These are phyloP conservation scores for Leptinotarsa rubiginosa DNA, from an alignment of 2,888 invertebrate species.

Conservation along the genomic window DNA sequence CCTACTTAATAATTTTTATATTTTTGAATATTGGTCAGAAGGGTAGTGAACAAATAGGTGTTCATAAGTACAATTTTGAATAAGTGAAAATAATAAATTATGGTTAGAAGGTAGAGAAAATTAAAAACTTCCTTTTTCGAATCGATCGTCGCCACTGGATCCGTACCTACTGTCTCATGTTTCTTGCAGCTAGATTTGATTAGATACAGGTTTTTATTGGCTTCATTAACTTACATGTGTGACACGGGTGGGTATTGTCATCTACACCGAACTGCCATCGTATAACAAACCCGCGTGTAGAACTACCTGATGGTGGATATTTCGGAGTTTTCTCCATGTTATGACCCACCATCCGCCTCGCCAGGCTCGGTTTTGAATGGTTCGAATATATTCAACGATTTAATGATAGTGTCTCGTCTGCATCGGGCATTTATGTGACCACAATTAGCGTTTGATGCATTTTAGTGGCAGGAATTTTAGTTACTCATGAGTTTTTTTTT, in stretches of 20 bases:
- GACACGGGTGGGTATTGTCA: conserved; percentile 45
- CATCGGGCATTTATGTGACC: conserved; percentile 12
- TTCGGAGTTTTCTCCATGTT: conserved; percentile 25
- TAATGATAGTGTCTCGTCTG: conserved; percentile 12
- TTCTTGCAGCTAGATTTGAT: conserved; percentile 45
- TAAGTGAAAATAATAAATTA: no score
- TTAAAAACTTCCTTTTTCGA: not conserved
- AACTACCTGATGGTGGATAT: conserved; percentile 37
- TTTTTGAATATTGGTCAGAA: no score
- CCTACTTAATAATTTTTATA: no score
- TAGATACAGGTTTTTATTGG: conserved; percentile 51
- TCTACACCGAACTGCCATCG: conserved; percentile 37
- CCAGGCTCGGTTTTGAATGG: conserved; percentile 18
- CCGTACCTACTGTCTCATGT: conserved; percentile 37
- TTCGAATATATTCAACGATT: conserved; percentile 14
- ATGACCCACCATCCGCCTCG: conserved; percentile 14
- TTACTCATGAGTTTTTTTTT: conserved; percentile 5
- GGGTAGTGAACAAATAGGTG: no score
- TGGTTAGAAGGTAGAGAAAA: no score
- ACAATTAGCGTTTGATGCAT: conserved; percentile 20
- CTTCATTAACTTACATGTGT: conserved; percentile 47
- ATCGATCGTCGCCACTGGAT: conserved; percentile 22
- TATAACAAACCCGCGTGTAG: conserved; percentile 31
- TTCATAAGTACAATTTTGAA: no score
- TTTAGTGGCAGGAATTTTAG: conserved; percentile 1